phyloP scores from a whole-genome alignment of 2,113 vertebrate species.

The Egretta garzetta region DNA sequence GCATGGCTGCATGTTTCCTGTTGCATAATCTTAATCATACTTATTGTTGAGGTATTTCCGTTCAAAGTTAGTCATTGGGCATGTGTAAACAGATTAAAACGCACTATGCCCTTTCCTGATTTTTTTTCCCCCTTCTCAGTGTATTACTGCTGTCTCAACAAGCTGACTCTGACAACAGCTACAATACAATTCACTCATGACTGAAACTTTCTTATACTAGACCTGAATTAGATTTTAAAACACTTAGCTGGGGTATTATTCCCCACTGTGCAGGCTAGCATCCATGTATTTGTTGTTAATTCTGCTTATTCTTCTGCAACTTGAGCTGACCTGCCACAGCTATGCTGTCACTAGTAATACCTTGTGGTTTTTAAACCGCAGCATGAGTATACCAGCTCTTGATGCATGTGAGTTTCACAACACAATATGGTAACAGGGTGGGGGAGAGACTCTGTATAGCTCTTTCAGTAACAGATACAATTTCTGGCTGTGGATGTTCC shows the following conservation, averaged over 20 bases:
- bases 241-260: neutral
- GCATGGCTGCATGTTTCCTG: neutral
- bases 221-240: neutral
- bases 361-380: neutral
- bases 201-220: neutral
- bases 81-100: neutral
- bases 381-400: neutral
- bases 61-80: neutral
- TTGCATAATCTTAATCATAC: neutral
- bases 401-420: neutral
- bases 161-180: neutral
- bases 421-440: neutral
- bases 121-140: neutral
- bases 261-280: too few relatives aligned
- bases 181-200: neutral
- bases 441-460: neutral
- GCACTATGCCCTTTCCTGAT: neutral
- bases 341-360: neutral
- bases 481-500: neutral
- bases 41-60: neutral
- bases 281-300: neutral
- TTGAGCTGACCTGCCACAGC: neutral
- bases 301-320: neutral
- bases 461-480: neutral
- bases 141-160: neutral